Percentiles rank a stretch among this genome's conserved stretches.
Evolutionary conservation across 2,113 vertebrate genomes (phyloP).

Genomic region (Pseudonaja textilis): DNA sequence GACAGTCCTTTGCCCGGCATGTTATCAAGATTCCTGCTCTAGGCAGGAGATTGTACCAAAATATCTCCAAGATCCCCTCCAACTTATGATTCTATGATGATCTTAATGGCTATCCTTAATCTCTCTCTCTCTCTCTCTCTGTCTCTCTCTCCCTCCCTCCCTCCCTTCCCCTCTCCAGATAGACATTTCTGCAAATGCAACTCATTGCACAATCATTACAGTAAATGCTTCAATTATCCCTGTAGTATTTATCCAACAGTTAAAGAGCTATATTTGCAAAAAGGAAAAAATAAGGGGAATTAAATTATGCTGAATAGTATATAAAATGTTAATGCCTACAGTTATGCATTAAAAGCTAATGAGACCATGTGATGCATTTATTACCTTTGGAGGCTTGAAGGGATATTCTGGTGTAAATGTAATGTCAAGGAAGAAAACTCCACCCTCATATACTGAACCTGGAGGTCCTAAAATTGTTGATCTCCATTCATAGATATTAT

Average conservation of each 20-base stretch:
- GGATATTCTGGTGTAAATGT: constrained; percentile 95
- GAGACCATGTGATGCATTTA: constrained; percentile 16
- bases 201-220: not conserved
- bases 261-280: not conserved
- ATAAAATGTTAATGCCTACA: not conserved
- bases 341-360: not conserved
- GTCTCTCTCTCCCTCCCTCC: too few relatives aligned
- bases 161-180: not conserved
- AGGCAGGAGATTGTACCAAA: not conserved
- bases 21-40: not conserved
- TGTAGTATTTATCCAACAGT: not conserved
- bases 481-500: constrained; percentile 96
- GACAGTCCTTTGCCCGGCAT: not conserved
- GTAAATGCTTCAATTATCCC: not conserved
- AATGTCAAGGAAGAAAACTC: constrained; percentile 95
- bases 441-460: constrained; percentile 92
- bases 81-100: not conserved
- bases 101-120: not conserved
- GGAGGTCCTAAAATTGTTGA: constrained; percentile 95
- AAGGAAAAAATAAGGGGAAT: not conserved
- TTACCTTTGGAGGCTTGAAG: constrained; percentile 97
- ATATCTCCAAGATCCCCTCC: not conserved
- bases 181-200: not conserved
- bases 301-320: not conserved
- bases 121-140: too few relatives aligned